Base-by-base conservation (phyloP, 2,113 vertebrate genomes). In the Mola mola region DNA sequence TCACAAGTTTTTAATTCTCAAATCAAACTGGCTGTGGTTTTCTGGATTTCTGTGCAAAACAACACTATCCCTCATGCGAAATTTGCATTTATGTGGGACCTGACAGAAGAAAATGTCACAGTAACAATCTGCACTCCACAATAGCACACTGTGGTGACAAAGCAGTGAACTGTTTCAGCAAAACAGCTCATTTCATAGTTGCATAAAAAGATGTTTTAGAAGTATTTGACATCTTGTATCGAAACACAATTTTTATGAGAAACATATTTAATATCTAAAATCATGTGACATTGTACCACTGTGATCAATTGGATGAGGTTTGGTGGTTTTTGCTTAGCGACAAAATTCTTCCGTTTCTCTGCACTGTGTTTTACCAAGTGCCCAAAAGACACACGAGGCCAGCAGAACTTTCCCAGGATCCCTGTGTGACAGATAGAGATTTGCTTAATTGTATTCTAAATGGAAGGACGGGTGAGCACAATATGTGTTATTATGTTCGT, bases 401-500 rank as follows among this genome's bases (percentile, higher is more conserved):
- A 16, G 41, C 21, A 60, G 41, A 60, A 67, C 33, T 57, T 83
- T 80, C 61, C 70, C 72, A 87, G 63, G 67, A 51, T 62, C 56
- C 53, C 12, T 24, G 9, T 58, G 58, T 16, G 70, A 81, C 78
- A 74, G 28, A 79, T 20, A 36, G 33, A 68, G 62, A 62, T 81
- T 58, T 55, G 12, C 44, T 72, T 85, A 56, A 83, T 80, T 77
- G 66, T 83, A 78, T 78, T 47, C 67, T 57, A 56, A 56, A 50
- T 16, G 57, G 62, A 50, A 57, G 40, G 53, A 44, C 20, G 44
- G 12, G 16, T 10, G 5, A 72, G 42, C 22, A 81, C 62, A 83
- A 71, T 80, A 70, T 72, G 68, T 63, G 64, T 75, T 72, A 72
- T 86, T 81, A 73, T 79, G 51, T 55, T 79, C 58, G 40, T 84